Percentiles rank a stretch among this genome's conserved stretches.
phyloP scores from a whole-genome alignment of 2,888 invertebrate species.

The Chirona hameri region DNA sequence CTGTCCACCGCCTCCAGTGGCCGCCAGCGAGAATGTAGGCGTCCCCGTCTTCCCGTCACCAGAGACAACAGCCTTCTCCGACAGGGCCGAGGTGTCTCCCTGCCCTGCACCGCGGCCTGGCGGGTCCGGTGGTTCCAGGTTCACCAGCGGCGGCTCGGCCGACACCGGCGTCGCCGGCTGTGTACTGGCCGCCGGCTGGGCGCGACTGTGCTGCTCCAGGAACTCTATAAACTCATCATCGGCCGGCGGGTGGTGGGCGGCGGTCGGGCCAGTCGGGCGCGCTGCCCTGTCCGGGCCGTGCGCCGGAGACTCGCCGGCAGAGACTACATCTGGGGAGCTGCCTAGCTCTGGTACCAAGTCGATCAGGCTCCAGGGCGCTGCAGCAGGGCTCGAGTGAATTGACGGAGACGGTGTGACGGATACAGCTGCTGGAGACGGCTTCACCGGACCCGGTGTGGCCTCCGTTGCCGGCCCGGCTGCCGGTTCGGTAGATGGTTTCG shows the following conservation, averaged over 20 bases:
- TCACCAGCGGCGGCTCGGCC: neutral
- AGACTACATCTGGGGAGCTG: neutral
- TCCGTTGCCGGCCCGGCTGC: neutral
- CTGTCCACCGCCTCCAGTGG: too few relatives aligned
- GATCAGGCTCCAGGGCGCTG: conserved; percentile 6
- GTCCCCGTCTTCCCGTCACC: neutral
- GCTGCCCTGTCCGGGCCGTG: neutral
- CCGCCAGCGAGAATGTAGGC: too few relatives aligned
- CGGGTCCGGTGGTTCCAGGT: neutral
- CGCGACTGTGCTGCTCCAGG: conserved; percentile 26
- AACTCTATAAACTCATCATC: conserved; percentile 2
- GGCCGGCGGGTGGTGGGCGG: neutral
- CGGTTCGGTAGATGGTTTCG: neutral
- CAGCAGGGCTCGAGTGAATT: neutral
- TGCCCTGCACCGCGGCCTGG: neutral
- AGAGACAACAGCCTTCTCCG: neutral
- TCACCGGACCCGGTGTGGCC: neutral
- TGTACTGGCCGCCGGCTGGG: neutral
- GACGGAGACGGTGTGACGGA: neutral
- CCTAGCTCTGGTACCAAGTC: conserved; percentile 1
- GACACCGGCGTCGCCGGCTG: neutral
- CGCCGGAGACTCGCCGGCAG: neutral
- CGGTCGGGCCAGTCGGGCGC: neutral
- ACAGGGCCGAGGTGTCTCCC: neutral
- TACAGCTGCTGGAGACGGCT: neutral